Conservation (phyloP, 2,797 vertebrate genomes). For the Anas acuta region DNA sequence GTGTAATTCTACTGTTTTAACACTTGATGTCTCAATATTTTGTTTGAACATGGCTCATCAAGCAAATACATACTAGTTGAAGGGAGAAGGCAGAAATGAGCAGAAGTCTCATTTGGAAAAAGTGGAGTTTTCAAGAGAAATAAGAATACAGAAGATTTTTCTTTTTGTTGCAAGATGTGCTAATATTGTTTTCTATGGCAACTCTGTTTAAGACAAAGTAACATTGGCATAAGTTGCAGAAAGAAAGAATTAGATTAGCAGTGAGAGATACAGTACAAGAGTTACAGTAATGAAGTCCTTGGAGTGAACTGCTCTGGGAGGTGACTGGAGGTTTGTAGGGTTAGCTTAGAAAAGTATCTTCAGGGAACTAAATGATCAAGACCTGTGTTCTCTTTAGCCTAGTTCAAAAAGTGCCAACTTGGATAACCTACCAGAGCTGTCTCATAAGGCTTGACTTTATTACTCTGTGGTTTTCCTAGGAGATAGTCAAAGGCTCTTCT, state of each 20-base stretch:
- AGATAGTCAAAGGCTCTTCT: background rate
- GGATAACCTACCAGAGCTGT: background rate
- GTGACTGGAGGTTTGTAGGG: background rate
- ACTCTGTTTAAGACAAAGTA: background rate
- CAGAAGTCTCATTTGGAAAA: background rate
- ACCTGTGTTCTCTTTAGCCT: background rate
- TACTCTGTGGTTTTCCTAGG: background rate
- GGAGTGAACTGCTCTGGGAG: background rate
- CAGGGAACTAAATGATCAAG: background rate
- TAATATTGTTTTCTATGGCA: background rate
- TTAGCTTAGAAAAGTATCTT: background rate
- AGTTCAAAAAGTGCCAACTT: background rate
- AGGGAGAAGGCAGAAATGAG: background rate
- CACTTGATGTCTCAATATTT: background rate
- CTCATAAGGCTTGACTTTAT: background rate
- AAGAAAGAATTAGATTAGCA: background rate
- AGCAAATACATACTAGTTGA: background rate
- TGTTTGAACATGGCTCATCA: background rate
- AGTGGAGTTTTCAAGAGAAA: background rate
- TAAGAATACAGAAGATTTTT: background rate
- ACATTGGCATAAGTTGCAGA: background rate
- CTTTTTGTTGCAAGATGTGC: background rate
- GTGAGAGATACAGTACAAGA: background rate
- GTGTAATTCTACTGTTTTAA: background rate
- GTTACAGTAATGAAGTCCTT: background rate